Conservation (phyloP, 1,140 invertebrate genomes). For the Riptortus pedestris region DNA sequence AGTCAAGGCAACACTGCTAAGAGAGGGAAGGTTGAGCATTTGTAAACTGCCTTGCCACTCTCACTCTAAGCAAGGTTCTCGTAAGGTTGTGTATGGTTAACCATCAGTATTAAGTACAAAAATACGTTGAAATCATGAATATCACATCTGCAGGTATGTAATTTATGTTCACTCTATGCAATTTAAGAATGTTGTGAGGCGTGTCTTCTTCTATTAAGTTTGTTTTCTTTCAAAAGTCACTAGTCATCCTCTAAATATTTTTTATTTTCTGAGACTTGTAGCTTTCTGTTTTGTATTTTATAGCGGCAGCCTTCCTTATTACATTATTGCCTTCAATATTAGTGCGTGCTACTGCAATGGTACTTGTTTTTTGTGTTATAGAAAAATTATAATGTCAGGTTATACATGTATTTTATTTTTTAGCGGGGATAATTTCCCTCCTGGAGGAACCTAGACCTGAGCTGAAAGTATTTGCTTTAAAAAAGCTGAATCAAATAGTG, state of each 20-base stretch:
- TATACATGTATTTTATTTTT: slow-evolving; percentile 39
- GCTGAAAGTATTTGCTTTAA: slow-evolving; percentile 83
- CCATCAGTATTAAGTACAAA: no score
- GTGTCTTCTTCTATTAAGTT: background rate
- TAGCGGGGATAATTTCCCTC: slow-evolving; percentile 89
- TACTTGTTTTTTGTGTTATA: no score
- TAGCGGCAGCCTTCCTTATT: no score
- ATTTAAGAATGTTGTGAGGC: slow-evolving; percentile 7
- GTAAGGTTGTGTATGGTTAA: no score
- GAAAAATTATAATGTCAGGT: no score
- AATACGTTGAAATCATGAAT: slow-evolving; percentile 34
- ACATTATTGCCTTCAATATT: no score
- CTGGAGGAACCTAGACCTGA: slow-evolving; percentile 87
- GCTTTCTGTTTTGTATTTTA: no score
- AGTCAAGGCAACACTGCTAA: background rate
- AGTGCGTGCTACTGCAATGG: no score
- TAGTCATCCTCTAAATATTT: slow-evolving; percentile 8
- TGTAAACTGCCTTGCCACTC: slow-evolving; percentile 8
- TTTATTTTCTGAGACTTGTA: no score
- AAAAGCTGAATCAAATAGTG: slow-evolving; percentile 85
- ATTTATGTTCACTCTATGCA: background rate
- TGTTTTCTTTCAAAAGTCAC: slow-evolving; percentile 20
- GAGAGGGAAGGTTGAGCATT: slow-evolving; percentile 3
- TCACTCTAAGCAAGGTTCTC: no score
- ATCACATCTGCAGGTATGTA: slow-evolving; percentile 41